Percentiles rank a stretch among this genome's conserved stretches.
phyloP scores from a whole-genome alignment of 2,113 vertebrate genomes.

The Grallaria varia region DNA sequence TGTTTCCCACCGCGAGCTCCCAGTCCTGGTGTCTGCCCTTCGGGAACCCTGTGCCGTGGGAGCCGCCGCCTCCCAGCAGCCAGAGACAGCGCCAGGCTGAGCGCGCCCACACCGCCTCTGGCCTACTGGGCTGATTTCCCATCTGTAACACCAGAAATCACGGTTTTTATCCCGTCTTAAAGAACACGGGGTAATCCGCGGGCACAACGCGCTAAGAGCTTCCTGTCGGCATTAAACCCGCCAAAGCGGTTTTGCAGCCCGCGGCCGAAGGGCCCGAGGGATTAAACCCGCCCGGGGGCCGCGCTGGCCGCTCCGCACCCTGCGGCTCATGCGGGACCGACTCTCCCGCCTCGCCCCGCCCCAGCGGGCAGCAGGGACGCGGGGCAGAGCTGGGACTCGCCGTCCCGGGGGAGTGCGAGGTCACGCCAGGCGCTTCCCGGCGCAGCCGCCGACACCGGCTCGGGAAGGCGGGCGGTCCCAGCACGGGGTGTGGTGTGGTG shows the following conservation, averaged over 20 bases:
- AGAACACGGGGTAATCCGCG: background rate
- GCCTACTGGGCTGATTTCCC: background rate
- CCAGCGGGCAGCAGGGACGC: background rate
- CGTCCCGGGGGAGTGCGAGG: rapidly evolving
- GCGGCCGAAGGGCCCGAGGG: background rate
- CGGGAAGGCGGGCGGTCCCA: background rate
- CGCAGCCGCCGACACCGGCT: too few species aligned
- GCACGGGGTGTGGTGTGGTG: background rate
- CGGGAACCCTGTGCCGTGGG: rapidly evolving
- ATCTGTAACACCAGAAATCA: background rate
- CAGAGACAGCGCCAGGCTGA: rapidly evolving
- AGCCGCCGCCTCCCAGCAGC: rapidly evolving
- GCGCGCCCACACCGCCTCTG: background rate
- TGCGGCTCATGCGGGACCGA: too few species aligned
- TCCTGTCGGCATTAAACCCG: background rate
- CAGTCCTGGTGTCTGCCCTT: rapidly evolving
- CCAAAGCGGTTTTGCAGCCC: background rate
- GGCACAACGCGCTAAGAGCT: background rate
- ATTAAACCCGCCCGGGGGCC: too few species aligned
- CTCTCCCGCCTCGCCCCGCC: background rate
- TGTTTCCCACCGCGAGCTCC: background rate
- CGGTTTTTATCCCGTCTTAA: background rate
- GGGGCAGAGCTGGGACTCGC: background rate
- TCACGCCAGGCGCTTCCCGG: background rate
- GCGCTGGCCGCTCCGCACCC: background rate